A percentile compares a stretch with the other conserved stretches of the same genome.
These are phyloP conservation scores for Pagrus major DNA, from an alignment of 2,113 vertebrate species.

Conservation along the genomic window DNA sequence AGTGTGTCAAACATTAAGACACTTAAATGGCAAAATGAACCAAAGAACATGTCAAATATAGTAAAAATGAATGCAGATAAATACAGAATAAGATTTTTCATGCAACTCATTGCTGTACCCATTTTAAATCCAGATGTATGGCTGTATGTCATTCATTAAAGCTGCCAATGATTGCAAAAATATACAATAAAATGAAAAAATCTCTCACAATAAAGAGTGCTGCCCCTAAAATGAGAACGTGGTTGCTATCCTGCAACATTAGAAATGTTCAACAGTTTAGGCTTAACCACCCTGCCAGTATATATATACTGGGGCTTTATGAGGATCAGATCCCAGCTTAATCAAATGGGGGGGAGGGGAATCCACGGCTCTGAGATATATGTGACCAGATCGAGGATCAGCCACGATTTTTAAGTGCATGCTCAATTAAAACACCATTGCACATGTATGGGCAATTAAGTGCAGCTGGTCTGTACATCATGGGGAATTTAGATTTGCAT, in stretches of 20 bases:
- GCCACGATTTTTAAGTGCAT: not conserved
- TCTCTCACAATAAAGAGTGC: not conserved
- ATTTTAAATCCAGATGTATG: not conserved
- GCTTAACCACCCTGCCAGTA: conserved; percentile 8
- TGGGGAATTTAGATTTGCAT: not conserved
- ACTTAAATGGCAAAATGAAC: not conserved
- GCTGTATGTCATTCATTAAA: not conserved
- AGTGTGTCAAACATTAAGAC: not conserved
- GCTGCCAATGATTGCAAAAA: not conserved
- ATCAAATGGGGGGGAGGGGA: conserved; percentile 47
- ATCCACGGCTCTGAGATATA: conserved; percentile 29
- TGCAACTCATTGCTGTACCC: not conserved
- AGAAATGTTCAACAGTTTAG: not conserved
- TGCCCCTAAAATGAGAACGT: not conserved
- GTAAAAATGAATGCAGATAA: not conserved
- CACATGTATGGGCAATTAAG: not conserved
- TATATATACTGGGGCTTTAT: conserved; percentile 7
- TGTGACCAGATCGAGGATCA: conserved; percentile 11
- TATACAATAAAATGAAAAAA: not conserved
- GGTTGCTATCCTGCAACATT: not conserved
- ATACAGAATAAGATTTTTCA: not conserved
- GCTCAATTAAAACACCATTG: not conserved
- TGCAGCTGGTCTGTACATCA: not conserved
- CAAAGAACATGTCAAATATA: not conserved
- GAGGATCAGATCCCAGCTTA: conserved; percentile 47